Evolutionary conservation across 2,797 vertebrate genomes (phyloP).

Genomic region (Decapterus maruadsi): DNA sequence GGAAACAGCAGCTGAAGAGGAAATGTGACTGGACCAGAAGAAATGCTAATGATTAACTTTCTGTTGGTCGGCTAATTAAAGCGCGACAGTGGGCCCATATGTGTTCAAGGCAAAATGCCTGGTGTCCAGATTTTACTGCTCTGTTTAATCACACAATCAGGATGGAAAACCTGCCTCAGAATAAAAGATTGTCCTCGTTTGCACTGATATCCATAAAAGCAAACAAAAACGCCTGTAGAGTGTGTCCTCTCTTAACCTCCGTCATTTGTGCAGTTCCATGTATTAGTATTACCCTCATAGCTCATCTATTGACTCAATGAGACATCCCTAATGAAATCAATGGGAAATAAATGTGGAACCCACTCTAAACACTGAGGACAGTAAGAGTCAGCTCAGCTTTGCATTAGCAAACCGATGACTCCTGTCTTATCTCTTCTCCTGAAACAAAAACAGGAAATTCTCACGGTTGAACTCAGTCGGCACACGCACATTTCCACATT

Average conservation of each 20-base stretch:
- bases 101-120: not conserved
- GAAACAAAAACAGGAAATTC: slow-evolving; percentile 35
- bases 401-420: not conserved
- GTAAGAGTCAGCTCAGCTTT: not conserved
- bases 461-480: slow-evolving; percentile 5
- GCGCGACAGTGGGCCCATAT: not conserved
- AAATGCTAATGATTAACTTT: slow-evolving; percentile 5
- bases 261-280: slow-evolving; percentile 5
- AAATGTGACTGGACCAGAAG: not conserved
- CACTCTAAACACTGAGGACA: not conserved
- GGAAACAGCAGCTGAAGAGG: slow-evolving; percentile 10
- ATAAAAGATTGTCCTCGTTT: not conserved
- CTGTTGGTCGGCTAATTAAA: not conserved
- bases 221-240: not conserved
- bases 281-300: not conserved
- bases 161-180: not conserved
- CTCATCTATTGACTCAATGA: slow-evolving; percentile 2
- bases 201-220: not conserved
- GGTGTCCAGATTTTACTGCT: not conserved
- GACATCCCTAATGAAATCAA: slow-evolving; percentile 28
- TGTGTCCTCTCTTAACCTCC: not conserved
- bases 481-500: not conserved
- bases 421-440: not conserved
- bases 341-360: slow-evolving; percentile 4
- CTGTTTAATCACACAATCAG: not conserved